These are phyloP conservation scores for Amiota mariae DNA, from an alignment of 2,888 invertebrate species.

Conservation along the genomic window DNA sequence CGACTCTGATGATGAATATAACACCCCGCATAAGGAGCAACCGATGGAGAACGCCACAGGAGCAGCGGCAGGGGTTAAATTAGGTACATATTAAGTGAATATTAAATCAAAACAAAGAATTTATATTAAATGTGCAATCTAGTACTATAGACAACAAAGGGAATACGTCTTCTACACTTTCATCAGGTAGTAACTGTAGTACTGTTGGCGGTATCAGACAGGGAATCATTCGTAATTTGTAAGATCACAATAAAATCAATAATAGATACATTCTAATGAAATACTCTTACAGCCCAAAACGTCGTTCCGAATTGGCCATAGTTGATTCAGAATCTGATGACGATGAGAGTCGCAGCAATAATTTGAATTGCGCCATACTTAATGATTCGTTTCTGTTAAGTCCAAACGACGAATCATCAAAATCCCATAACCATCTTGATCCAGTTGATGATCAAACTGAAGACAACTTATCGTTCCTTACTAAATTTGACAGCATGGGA, in stretches of 20 bases:
- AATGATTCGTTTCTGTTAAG: slow-evolving; percentile 71
- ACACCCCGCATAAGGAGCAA: slow-evolving; percentile 57
- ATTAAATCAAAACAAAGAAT: not conserved
- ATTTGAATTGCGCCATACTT: slow-evolving; percentile 70
- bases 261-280: not conserved
- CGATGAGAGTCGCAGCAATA: slow-evolving; percentile 62
- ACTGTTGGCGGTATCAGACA: not conserved
- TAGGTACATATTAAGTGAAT: not conserved
- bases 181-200: not conserved
- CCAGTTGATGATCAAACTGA: slow-evolving; percentile 39
- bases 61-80: slow-evolving; percentile 4
- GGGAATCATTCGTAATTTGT: slow-evolving; percentile 47
- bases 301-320: slow-evolving; percentile 67
- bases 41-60: slow-evolving; percentile 26
- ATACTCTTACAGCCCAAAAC: slow-evolving; percentile 59
- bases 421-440: slow-evolving; percentile 39
- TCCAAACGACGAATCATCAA: slow-evolving; percentile 57
- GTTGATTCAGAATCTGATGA: slow-evolving; percentile 70
- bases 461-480: slow-evolving; percentile 60
- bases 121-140: slow-evolving; percentile 7
- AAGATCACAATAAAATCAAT: slow-evolving; percentile 39
- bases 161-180: slow-evolving; percentile 35
- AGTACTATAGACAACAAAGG: slow-evolving; percentile 51
- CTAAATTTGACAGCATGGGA: slow-evolving; percentile 63
- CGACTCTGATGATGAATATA: slow-evolving; percentile 70